A percentile compares a stretch with the other conserved stretches of the same genome.
phyloP scores from a whole-genome alignment of 2,888 invertebrate species.

The Catocala nupta region DNA sequence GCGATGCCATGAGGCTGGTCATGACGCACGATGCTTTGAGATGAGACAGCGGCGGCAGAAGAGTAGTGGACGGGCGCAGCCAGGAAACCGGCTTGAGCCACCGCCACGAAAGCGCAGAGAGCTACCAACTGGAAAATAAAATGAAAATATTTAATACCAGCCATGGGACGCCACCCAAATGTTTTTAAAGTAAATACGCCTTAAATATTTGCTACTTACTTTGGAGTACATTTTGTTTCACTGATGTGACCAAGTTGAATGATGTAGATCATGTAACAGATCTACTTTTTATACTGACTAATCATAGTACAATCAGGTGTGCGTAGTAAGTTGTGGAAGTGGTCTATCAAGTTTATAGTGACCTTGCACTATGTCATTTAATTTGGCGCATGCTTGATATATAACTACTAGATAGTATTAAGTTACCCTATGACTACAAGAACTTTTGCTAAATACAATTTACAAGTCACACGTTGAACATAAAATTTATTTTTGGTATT shows the following conservation, averaged over 20 bases:
- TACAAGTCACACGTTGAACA: no score
- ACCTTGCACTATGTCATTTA: slow-evolving; percentile 47
- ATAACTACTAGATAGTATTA: no score
- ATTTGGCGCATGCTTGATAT: slow-evolving; percentile 21
- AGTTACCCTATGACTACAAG: no score
- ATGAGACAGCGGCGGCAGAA: slow-evolving; percentile 65
- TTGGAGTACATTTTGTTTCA: slow-evolving; percentile 57
- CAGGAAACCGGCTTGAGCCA: slow-evolving; percentile 30
- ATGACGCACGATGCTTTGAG: slow-evolving; percentile 58
- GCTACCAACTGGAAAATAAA: slow-evolving; percentile 54
- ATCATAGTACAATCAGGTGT: slow-evolving; percentile 38
- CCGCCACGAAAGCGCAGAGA: slow-evolving; percentile 19
- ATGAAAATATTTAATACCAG: neutral
- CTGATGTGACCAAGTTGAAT: neutral
- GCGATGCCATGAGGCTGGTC: slow-evolving; percentile 56
- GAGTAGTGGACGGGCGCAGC: slow-evolving; percentile 67
- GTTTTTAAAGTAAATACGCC: no score
- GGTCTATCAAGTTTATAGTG: slow-evolving; percentile 18
- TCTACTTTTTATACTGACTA: slow-evolving; percentile 60
- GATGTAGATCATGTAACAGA: slow-evolving; percentile 48
- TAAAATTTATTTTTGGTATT: no score
- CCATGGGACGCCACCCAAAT: slow-evolving; percentile 49
- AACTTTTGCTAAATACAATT: no score
- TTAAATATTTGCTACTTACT: slow-evolving; percentile 16
- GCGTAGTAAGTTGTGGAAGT: slow-evolving; percentile 54